phyloP scores from a whole-genome alignment of 2,888 invertebrate genomes.

The Apamea monoglypha region DNA sequence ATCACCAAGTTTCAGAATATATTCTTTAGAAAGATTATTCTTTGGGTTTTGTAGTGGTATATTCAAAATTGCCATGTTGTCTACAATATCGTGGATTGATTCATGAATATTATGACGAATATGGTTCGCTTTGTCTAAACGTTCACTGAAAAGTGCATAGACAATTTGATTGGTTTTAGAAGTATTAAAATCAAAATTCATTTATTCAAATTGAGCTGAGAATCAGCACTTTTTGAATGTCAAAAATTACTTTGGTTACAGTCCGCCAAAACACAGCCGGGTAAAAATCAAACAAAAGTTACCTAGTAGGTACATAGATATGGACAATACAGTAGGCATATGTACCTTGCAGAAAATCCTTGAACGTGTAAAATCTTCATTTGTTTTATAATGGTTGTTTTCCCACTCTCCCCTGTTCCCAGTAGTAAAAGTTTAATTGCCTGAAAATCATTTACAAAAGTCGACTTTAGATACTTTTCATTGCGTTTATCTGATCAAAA shows the following conservation, averaged over 20 bases:
- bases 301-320: too few relatives aligned
- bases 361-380: constrained; percentile 96
- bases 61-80: constrained; percentile 89
- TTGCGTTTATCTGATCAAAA: neutral
- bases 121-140: constrained; percentile 91
- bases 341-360: constrained; percentile 93
- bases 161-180: neutral
- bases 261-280: too few relatives aligned
- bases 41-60: constrained; percentile 87
- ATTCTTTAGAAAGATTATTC: constrained; percentile 82
- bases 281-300: too few relatives aligned
- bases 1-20: constrained; percentile 88
- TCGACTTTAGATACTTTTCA: neutral
- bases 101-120: constrained; percentile 94
- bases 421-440: constrained; percentile 91
- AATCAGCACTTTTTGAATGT: neutral
- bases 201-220: neutral
- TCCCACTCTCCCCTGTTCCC: constrained; percentile 95
- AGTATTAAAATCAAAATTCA: neutral
- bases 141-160: constrained; percentile 89
- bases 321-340: neutral
- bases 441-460: constrained; percentile 70
- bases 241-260: neutral
- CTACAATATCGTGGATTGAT: constrained; percentile 92
- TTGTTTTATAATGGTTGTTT: constrained; percentile 96